These are phyloP conservation scores for Nematostella vectensis DNA, from an alignment of 92 coral and sea anemone genomes.

Conservation along the genomic window DNA sequence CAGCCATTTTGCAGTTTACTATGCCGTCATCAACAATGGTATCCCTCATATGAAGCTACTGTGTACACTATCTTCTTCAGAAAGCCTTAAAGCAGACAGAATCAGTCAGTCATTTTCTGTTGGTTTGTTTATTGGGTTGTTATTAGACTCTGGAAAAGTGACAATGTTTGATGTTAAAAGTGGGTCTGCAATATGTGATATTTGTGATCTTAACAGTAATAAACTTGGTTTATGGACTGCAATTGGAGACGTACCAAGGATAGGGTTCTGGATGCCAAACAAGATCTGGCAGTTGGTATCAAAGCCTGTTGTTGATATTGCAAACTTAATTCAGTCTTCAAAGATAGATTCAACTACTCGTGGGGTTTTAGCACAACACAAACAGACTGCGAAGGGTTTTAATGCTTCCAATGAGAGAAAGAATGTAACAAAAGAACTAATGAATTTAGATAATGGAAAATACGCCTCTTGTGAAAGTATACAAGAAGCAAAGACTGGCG, in stretches of 20 bases:
- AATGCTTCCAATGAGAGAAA: no score
- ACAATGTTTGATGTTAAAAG: slow-evolving; percentile 54
- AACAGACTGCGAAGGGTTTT: no score
- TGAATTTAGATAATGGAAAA: no score
- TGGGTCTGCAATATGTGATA: slow-evolving; percentile 45
- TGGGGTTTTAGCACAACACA: no score
- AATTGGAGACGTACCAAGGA: slow-evolving; percentile 25
- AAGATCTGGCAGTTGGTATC: slow-evolving; percentile 78
- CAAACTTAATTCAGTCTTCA: slow-evolving; percentile 35
- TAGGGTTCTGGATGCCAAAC: slow-evolving; percentile 59
- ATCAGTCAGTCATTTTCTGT: slow-evolving; percentile 31
- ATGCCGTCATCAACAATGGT: slow-evolving; percentile 45
- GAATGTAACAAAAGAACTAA: no score
- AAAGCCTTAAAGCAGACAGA: background rate
- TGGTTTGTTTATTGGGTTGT: slow-evolving; percentile 56
- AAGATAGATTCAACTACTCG: background rate
- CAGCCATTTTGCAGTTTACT: slow-evolving; percentile 23
- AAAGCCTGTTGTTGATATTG: slow-evolving; percentile 45
- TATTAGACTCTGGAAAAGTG: slow-evolving; percentile 44
- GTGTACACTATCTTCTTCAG: slow-evolving; percentile 23
- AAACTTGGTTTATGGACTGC: slow-evolving; percentile 34
- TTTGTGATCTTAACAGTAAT: slow-evolving; percentile 43
- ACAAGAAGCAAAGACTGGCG: no score
- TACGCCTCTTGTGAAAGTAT: no score
- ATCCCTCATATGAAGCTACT: slow-evolving; percentile 31